Conservation (phyloP, 2,888 invertebrate genomes). For the Cremastobaeus sp. region DNA sequence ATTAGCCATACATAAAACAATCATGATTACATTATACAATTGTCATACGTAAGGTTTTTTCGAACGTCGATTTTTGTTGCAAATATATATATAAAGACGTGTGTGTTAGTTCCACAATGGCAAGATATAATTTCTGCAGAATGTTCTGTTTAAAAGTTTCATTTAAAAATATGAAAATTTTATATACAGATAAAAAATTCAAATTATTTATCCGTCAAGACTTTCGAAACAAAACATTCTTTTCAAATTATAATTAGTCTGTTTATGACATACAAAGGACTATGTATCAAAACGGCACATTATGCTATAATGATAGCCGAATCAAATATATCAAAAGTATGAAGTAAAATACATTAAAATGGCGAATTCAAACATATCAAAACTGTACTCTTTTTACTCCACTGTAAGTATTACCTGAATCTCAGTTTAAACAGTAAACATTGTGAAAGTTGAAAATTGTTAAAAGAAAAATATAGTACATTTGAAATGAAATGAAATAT, state of each 20-base stretch:
- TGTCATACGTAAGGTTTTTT: constrained; percentile 15
- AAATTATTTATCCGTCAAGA: not conserved
- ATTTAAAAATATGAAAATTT: constrained; percentile 2
- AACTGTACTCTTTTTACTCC: no score
- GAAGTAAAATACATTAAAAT: no score
- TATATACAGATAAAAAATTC: constrained; percentile 9
- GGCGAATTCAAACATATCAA: no score
- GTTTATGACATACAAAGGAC: constrained; percentile 26
- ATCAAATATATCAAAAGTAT: no score
- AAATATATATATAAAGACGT: constrained; percentile 24
- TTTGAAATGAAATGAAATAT: no score
- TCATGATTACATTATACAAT: constrained; percentile 19
- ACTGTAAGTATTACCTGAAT: no score
- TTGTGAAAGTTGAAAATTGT: no score
- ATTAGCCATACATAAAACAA: constrained; percentile 31
- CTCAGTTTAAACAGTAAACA: no score
- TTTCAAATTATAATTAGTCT: constrained; percentile 9
- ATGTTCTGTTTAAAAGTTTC: constrained; percentile 19
- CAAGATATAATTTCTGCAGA: constrained; percentile 28
- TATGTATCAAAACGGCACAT: no score
- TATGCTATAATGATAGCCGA: no score
- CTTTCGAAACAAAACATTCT: constrained; percentile 25
- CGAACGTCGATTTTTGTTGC: constrained; percentile 24
- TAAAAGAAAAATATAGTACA: no score
- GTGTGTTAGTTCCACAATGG: constrained; percentile 37